Evolutionary conservation across 1,140 invertebrate species (phyloP).

Genomic region (Varroa destructor): DNA sequence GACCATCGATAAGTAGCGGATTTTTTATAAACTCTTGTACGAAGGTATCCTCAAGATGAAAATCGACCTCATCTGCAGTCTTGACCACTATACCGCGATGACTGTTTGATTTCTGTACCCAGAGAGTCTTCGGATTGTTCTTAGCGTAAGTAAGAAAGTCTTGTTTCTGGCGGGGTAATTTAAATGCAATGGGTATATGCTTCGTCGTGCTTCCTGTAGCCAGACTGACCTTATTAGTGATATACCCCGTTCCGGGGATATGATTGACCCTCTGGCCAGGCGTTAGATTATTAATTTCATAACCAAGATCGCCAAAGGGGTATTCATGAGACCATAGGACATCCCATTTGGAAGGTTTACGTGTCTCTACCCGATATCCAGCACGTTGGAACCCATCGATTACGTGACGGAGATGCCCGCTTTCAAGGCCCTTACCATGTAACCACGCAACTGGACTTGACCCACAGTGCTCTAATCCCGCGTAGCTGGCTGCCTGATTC

Average conservation of each 20-base stretch:
- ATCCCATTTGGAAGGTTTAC: constrained; percentile 49
- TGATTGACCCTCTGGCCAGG: constrained; percentile 75
- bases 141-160: constrained; percentile 56
- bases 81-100: constrained; percentile 74
- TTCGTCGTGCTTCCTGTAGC: constrained; percentile 55
- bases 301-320: constrained; percentile 56
- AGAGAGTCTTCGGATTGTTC: constrained; percentile 55
- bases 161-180: constrained; percentile 61
- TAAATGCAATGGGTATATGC: constrained; percentile 72
- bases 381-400: not conserved
- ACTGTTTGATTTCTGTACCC: constrained; percentile 82
- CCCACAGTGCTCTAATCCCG: not conserved
- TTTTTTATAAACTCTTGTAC: constrained; percentile 72
- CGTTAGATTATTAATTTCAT: constrained; percentile 51
- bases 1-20: constrained; percentile 56
- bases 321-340: constrained; percentile 86
- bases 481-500: constrained; percentile 2
- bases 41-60: constrained; percentile 61
- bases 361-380: constrained; percentile 3
- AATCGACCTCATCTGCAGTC: constrained; percentile 54
- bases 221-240: constrained; percentile 85
- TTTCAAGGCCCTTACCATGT: not conserved
- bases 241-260: constrained; percentile 81
- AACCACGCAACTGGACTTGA: not conserved
- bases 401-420: constrained; percentile 3